phyloP scores from a whole-genome alignment of 2,888 invertebrate genomes.

The Dasypogon diadema region DNA sequence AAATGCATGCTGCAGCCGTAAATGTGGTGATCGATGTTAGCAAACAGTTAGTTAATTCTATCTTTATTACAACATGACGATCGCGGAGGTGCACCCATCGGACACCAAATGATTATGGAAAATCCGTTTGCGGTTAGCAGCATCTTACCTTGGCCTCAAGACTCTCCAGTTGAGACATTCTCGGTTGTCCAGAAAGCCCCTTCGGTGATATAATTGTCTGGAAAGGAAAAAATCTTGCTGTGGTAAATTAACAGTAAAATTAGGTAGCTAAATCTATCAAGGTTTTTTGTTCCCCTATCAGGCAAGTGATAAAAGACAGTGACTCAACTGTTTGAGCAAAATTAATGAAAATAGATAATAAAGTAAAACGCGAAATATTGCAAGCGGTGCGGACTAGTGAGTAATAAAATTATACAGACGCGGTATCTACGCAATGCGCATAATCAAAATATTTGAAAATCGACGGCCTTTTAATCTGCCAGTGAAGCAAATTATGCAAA shows the following conservation, averaged over 20 bases:
- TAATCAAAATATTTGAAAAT: no score
- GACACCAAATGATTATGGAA: conserved; percentile 16
- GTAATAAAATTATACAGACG: no score
- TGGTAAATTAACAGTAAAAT: conserved; percentile 3
- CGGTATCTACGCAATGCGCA: no score
- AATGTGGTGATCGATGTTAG: not conserved
- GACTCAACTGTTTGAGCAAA: no score
- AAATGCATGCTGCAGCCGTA: conserved; percentile 12
- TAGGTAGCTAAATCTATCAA: no score
- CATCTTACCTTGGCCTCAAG: conserved; percentile 75
- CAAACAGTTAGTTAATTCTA: conserved; percentile 19
- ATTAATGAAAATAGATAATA: no score
- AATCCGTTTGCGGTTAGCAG: conserved; percentile 5
- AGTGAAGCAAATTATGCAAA: no score
- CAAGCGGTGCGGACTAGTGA: no score
- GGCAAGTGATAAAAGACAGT: no score
- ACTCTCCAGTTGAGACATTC: conserved; percentile 76
- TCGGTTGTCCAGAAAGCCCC: conserved; percentile 63
- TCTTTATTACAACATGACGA: not conserved
- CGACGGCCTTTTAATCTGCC: no score
- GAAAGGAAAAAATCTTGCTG: conserved; percentile 58
- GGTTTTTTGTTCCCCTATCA: no score
- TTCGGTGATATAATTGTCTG: conserved; percentile 62
- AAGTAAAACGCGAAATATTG: no score
- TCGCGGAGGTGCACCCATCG: not conserved